phyloP scores from a whole-genome alignment of 2,888 invertebrate genomes.

The Scrobipalpa atriplicella region DNA sequence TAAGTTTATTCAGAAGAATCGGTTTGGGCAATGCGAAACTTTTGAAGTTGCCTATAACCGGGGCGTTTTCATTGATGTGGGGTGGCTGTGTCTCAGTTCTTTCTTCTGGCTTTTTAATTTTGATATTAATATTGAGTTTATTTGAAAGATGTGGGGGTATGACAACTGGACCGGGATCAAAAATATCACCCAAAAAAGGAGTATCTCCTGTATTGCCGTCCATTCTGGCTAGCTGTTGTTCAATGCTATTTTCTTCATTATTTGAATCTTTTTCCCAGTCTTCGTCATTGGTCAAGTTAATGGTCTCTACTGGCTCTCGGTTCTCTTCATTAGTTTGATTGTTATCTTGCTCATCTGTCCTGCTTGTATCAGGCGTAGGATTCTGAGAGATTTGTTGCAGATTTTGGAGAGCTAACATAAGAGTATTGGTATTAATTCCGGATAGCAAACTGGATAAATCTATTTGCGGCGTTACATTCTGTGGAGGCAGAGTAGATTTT shows the following conservation, averaged over 20 bases:
- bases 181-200: slow-evolving; percentile 77
- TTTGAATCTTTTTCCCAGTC: slow-evolving; percentile 72
- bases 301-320: slow-evolving; percentile 56
- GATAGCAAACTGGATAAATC: slow-evolving; percentile 65
- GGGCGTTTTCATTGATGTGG: slow-evolving; percentile 60
- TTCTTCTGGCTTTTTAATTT: slow-evolving; percentile 46
- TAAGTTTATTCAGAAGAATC: slow-evolving; percentile 73
- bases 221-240: slow-evolving; percentile 63
- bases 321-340: slow-evolving; percentile 33
- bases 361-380: slow-evolving; percentile 37
- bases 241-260: slow-evolving; percentile 66
- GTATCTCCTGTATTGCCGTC: slow-evolving; percentile 70
- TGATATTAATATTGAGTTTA: slow-evolving; percentile 57
- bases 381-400: slow-evolving; percentile 65
- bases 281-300: slow-evolving; percentile 74
- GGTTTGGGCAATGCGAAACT: slow-evolving; percentile 80
- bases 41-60: slow-evolving; percentile 77
- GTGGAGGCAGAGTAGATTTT: slow-evolving; percentile 1
- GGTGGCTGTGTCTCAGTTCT: slow-evolving; percentile 44
- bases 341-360: slow-evolving; percentile 35
- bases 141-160: slow-evolving; percentile 56
- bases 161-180: slow-evolving; percentile 71
- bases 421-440: slow-evolving; percentile 70
- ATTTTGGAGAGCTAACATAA: slow-evolving; percentile 72
- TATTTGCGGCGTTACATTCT: slow-evolving; percentile 42